Conservation (phyloP, 1,140 invertebrate genomes). For the Nilaparvata lugens region DNA sequence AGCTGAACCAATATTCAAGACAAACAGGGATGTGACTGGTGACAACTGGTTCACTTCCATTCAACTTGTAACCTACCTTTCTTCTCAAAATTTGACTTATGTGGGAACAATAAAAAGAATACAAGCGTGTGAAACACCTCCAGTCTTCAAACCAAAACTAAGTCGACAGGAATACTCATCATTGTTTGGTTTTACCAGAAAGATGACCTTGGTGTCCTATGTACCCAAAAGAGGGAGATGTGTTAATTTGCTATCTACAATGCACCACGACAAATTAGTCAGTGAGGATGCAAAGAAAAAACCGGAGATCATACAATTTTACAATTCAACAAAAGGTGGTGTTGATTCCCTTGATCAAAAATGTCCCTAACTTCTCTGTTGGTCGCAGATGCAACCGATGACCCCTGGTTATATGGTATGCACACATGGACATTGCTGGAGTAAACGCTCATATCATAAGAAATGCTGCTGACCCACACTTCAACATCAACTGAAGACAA, state of each 20-base stretch:
- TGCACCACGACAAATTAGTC: constrained; percentile 26
- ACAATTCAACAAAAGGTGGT: constrained; percentile 31
- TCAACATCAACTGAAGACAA: neutral
- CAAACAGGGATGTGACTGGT: constrained; percentile 31
- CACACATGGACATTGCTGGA: constrained; percentile 25
- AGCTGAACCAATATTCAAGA: constrained; percentile 23
- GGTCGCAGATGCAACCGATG: constrained; percentile 25
- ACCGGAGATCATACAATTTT: constrained; percentile 27
- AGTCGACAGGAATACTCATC: neutral
- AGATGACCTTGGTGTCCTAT: constrained; percentile 18
- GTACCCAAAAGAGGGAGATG: constrained; percentile 19
- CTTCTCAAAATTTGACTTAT: constrained; percentile 30
- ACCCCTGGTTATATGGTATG: constrained; percentile 28
- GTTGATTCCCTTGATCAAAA: constrained; percentile 29
- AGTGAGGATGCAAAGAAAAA: constrained; percentile 21
- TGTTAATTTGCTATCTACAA: constrained; percentile 25
- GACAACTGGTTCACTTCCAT: constrained; percentile 37
- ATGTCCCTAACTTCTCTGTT: constrained; percentile 23
- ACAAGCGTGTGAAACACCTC: constrained; percentile 36
- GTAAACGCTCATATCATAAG: constrained; percentile 19
- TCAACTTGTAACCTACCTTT: constrained; percentile 30
- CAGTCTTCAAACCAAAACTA: constrained; percentile 18
- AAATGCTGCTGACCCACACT: constrained; percentile 1
- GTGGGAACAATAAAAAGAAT: constrained; percentile 38
- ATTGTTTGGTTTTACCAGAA: constrained; percentile 17